Evolutionary conservation across 2,888 invertebrate genomes (phyloP).

Genomic region (Rhingia rostrata): DNA sequence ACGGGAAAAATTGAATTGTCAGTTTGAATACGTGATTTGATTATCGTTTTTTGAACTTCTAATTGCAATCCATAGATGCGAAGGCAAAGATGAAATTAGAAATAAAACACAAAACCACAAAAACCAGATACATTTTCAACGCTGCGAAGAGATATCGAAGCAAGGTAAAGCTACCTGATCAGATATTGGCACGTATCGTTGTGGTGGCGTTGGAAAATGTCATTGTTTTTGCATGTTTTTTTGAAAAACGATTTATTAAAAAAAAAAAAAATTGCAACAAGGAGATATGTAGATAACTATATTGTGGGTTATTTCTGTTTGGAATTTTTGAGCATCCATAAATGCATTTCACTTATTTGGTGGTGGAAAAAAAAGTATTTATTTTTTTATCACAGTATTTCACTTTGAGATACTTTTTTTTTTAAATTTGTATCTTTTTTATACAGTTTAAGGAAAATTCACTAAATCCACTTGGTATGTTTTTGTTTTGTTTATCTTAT

Average conservation of each 20-base stretch:
- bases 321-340: background rate
- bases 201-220: conserved; percentile 14
- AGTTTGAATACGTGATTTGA: conserved; percentile 44
- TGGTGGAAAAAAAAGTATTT: conserved; percentile 3
- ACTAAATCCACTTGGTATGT: conserved; percentile 33
- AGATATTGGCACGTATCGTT: conserved; percentile 36
- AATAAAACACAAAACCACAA: conserved; percentile 18
- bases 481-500: conserved; percentile 10
- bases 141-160: conserved; percentile 4
- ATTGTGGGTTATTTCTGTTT: conserved; percentile 1
- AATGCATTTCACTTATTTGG: conserved; percentile 37
- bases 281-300: conserved; percentile 24
- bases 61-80: conserved; percentile 23
- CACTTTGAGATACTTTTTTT: conserved; percentile 35
- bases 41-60: conserved; percentile 20
- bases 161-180: conserved; percentile 23
- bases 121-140: conserved; percentile 13
- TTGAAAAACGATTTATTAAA: conserved; percentile 10
- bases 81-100: background rate
- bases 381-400: conserved; percentile 37
- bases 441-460: conserved; percentile 26
- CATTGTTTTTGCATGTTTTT: conserved; percentile 15
- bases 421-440: background rate
- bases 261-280: background rate
- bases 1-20: background rate